phyloP scores from a whole-genome alignment of 2,888 invertebrate genomes.

The Andrena trimmerana region DNA sequence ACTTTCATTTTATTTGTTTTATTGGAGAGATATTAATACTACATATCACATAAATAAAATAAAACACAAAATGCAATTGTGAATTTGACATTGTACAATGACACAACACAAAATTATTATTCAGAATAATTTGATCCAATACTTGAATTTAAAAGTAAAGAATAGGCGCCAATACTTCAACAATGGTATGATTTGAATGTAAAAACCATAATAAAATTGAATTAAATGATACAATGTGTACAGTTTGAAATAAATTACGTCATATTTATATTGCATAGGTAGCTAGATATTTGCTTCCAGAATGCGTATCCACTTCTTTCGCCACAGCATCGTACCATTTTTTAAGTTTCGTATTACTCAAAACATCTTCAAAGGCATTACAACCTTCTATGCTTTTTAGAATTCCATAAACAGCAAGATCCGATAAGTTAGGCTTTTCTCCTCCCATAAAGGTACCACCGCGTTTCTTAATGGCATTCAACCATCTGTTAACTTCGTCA shows the following conservation, averaged over 20 bases:
- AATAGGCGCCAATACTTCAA: not conserved
- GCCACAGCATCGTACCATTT: constrained; percentile 93
- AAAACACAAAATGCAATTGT: constrained; percentile 23
- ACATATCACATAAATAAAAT: constrained; percentile 5
- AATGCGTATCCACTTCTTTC: constrained; percentile 87
- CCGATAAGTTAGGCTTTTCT: constrained; percentile 94
- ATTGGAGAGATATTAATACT: constrained; percentile 12
- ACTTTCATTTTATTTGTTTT: constrained; percentile 1
- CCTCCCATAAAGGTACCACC: constrained; percentile 95
- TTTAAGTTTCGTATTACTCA: constrained; percentile 90
- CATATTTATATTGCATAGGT: constrained; percentile 36
- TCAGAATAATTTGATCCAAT: not conserved
- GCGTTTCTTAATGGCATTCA: constrained; percentile 89
- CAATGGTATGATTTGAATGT: not conserved
- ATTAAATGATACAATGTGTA: constrained; percentile 11
- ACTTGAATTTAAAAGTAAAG: not conserved
- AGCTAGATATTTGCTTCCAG: constrained; percentile 85
- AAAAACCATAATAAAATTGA: not conserved
- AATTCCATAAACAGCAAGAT: constrained; percentile 96
- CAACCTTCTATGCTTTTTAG: constrained; percentile 97
- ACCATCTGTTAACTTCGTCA: constrained; percentile 94
- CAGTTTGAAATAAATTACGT: constrained; percentile 5
- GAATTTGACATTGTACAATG: not conserved
- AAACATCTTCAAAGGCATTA: constrained; percentile 93
- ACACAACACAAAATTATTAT: constrained; percentile 5